Percentiles rank a stretch among this genome's conserved stretches.
Evolutionary conservation across 2,797 vertebrate genomes (phyloP).

Genomic region (Rhodeus uyekii): DNA sequence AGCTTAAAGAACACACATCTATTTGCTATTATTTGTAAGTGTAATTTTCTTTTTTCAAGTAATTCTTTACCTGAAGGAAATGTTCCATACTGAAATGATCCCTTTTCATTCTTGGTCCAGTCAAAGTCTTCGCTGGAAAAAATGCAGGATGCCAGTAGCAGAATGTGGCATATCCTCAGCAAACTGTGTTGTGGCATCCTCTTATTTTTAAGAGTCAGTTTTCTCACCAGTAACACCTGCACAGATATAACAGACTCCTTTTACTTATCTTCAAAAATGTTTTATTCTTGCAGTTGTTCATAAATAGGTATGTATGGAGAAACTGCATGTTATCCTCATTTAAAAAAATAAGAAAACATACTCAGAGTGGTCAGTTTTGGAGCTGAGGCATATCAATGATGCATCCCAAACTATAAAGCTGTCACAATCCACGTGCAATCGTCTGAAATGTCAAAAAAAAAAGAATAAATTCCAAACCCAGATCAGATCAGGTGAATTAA

Average conservation of each 20-base stretch:
- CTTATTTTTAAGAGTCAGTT: slow-evolving; percentile 43
- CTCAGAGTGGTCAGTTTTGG: slow-evolving; percentile 49
- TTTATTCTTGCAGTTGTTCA: background rate
- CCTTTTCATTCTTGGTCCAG: slow-evolving; percentile 81
- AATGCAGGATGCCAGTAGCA: slow-evolving; percentile 64
- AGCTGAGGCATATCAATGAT: slow-evolving; percentile 54
- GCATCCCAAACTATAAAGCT: slow-evolving; percentile 48
- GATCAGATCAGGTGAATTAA: slow-evolving; percentile 23
- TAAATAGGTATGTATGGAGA: background rate
- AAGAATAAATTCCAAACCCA: slow-evolving; percentile 27
- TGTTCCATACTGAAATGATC: slow-evolving; percentile 86
- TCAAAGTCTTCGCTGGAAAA: slow-evolving; percentile 73
- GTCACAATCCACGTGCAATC: slow-evolving; percentile 42
- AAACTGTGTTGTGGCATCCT: slow-evolving; percentile 60
- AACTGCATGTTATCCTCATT: background rate
- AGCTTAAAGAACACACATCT: background rate
- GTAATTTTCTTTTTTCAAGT: background rate
- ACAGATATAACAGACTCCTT: background rate
- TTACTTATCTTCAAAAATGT: background rate
- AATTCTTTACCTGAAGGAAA: slow-evolving; percentile 83
- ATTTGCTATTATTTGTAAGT: background rate
- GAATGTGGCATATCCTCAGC: slow-evolving; percentile 62
- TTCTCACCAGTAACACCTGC: slow-evolving; percentile 57
- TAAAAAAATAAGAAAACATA: slow-evolving; percentile 52
- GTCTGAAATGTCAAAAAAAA: slow-evolving; percentile 34